These are phyloP conservation scores for Pomatorhinus ruficollis DNA, from an alignment of 2,113 vertebrate species.

Conservation along the genomic window DNA sequence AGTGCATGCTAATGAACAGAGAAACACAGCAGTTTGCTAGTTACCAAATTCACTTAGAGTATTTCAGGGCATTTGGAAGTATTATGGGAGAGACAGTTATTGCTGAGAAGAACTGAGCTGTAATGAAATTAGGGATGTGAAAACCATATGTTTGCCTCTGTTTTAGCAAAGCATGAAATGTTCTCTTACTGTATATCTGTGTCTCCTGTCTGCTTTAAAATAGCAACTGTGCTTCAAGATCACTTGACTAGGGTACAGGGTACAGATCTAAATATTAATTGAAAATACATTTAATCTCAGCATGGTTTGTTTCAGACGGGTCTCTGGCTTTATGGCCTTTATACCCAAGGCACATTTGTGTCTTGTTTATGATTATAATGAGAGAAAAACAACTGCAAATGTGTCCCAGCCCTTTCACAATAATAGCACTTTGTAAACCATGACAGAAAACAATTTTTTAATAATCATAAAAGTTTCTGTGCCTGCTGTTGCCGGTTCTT, in stretches of 20 bases:
- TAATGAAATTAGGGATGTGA: slow-evolving; percentile 41
- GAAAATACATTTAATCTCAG: not conserved
- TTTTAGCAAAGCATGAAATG: slow-evolving; percentile 16
- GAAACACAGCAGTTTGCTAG: slow-evolving; percentile 8
- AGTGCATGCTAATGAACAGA: slow-evolving; percentile 11
- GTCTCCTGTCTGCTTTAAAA: not conserved
- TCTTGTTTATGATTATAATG: not conserved
- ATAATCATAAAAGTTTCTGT: not conserved
- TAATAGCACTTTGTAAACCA: not conserved
- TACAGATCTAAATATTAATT: not conserved
- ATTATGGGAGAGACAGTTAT: slow-evolving; percentile 36
- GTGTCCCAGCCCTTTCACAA: not conserved
- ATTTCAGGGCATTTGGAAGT: slow-evolving; percentile 34
- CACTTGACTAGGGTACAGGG: not conserved
- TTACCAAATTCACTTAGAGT: slow-evolving; percentile 23
- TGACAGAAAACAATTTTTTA: not conserved
- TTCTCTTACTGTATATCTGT: not conserved
- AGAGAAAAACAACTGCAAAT: not conserved
- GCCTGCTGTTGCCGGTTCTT: not conserved
- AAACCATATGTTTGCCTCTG: slow-evolving; percentile 47
- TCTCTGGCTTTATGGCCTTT: not conserved
- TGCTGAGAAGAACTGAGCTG: slow-evolving; percentile 22
- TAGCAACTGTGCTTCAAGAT: not conserved
- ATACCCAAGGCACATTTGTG: not conserved
- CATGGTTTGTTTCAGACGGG: not conserved